A percentile compares a stretch with the other conserved stretches of the same genome.
Evolutionary conservation across 2,888 invertebrate genomes (phyloP).

Genomic region (Parelbella ahira): DNA sequence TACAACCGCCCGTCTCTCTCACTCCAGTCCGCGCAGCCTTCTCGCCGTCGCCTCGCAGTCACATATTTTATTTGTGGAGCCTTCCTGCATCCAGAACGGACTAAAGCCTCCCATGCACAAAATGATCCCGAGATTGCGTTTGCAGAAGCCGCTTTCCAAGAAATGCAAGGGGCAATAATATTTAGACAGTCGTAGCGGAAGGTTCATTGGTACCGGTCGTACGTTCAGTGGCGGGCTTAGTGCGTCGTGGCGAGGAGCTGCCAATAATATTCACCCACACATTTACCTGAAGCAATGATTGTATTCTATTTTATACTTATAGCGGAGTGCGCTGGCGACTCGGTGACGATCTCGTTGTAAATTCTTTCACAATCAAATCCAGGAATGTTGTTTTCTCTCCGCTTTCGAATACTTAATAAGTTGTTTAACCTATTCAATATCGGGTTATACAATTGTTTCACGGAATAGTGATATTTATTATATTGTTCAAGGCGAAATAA

Average conservation of each 20-base stretch:
- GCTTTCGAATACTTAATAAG: conserved; percentile 26
- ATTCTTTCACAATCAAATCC: conserved; percentile 39
- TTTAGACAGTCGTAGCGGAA: conserved; percentile 24
- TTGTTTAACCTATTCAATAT: conserved; percentile 16
- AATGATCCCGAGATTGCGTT: conserved; percentile 39
- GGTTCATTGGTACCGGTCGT: conserved; percentile 35
- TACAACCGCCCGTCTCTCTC: conserved; percentile 44
- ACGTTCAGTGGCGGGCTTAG: conserved; percentile 48
- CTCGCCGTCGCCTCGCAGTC: conserved; percentile 78
- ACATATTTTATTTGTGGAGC: conserved; percentile 80
- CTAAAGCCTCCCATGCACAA: conserved; percentile 63
- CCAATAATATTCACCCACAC: conserved; percentile 77
- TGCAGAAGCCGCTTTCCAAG: conserved; percentile 26
- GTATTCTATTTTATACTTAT: conserved; percentile 65
- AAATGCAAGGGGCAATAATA: conserved; percentile 22
- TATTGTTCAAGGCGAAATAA: background rate
- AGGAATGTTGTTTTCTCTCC: conserved; percentile 36
- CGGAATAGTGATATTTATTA: conserved; percentile 2
- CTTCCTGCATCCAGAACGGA: conserved; percentile 74
- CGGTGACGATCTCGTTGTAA: conserved; percentile 45
- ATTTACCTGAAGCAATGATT: conserved; percentile 60
- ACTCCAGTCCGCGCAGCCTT: conserved; percentile 65
- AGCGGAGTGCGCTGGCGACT: conserved; percentile 41
- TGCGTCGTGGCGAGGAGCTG: conserved; percentile 63
- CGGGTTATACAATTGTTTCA: conserved; percentile 11